These are phyloP conservation scores for Tragelaphus strepsiceros DNA, from an alignment of 2,113 vertebrate species.

Conservation along the genomic window DNA sequence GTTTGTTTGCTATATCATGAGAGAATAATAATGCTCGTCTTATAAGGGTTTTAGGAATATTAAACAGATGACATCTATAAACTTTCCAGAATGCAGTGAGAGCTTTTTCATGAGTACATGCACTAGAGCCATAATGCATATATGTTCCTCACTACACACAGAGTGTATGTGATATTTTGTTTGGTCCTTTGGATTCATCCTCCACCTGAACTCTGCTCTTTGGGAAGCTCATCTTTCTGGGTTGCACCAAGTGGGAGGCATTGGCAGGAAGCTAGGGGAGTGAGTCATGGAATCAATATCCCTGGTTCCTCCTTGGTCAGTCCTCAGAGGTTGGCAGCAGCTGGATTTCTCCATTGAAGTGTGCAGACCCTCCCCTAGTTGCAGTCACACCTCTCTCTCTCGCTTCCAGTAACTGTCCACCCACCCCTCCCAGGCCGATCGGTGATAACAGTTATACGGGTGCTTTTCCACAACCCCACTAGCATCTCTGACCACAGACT, in stretches of 20 bases:
- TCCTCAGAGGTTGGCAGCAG: no score
- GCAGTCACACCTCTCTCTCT: not conserved
- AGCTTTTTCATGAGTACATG: not conserved
- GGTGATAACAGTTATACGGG: not conserved
- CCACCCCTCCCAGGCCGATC: not conserved
- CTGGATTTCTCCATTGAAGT: not conserved
- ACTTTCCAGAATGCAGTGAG: not conserved
- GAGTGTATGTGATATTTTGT: not conserved
- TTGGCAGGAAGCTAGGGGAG: not conserved
- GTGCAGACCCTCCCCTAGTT: not conserved
- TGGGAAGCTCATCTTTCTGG: not conserved
- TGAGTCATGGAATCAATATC: not conserved
- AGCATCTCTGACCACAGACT: not conserved
- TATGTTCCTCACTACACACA: not conserved
- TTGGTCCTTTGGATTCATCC: not conserved
- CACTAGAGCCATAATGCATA: fast-evolving
- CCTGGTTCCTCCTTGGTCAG: not conserved
- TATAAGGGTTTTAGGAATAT: not conserved
- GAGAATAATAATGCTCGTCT: not conserved
- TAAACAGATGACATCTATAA: not conserved
- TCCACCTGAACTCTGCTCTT: not conserved
- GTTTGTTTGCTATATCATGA: not conserved
- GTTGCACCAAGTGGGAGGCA: not conserved
- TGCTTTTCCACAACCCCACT: not conserved
- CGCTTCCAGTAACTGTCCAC: not conserved